Evolutionary conservation across 2,113 vertebrate species (phyloP).

Genomic region (Cheilinus undulatus): DNA sequence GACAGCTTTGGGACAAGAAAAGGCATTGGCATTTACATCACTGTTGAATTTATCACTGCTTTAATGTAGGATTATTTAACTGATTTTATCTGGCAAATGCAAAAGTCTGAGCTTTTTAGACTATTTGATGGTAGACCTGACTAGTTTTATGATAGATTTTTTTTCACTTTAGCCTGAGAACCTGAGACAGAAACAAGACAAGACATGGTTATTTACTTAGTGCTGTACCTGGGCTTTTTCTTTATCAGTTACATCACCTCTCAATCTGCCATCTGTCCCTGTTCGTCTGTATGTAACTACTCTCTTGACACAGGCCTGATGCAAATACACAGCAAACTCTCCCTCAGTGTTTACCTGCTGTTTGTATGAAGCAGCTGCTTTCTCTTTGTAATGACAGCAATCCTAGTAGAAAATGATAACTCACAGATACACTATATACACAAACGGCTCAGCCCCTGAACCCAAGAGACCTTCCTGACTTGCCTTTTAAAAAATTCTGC

Average conservation of each 20-base stretch:
- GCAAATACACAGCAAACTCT: constrained; percentile 17
- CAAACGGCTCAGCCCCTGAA: constrained; percentile 33
- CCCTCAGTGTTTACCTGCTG: constrained; percentile 41
- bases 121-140: not conserved
- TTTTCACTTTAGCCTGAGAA: no score
- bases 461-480: constrained; percentile 33
- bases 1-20: not conserved
- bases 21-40: constrained; percentile 7
- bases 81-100: not conserved
- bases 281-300: constrained; percentile 40
- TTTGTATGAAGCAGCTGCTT: constrained; percentile 64
- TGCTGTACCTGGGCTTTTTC: not conserved
- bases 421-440: constrained; percentile 5
- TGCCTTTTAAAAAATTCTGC: constrained; percentile 36
- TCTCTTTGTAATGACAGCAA: constrained; percentile 61
- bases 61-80: not conserved
- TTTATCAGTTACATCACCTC: constrained; percentile 1
- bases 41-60: not conserved
- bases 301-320: constrained; percentile 29
- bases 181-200: not conserved
- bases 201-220: not conserved
- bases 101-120: not conserved
- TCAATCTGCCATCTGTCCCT: constrained; percentile 25
- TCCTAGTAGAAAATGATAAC: constrained; percentile 47
- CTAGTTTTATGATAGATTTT: not conserved